Evolutionary conservation across 2,797 vertebrate genomes (phyloP), one percentile per base, ranked within the genome.

Genomic region (Bryconaethiops microstoma): DNA sequence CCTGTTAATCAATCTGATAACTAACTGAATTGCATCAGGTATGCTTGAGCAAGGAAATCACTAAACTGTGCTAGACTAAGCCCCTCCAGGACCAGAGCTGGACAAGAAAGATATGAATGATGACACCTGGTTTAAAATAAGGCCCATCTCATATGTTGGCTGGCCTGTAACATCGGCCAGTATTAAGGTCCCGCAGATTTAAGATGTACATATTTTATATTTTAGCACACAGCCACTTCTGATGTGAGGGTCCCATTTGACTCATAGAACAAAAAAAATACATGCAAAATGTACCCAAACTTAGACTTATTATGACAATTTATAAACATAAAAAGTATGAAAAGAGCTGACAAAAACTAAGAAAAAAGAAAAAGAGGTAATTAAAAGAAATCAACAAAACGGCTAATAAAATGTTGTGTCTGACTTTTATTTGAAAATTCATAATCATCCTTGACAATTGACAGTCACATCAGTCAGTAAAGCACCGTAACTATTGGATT

Each of bases 51-150:
- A 29, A 3, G 3, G 3, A 29, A 29, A 29, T 29, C 29, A n/a
- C n/a, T n/a, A n/a, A 29, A 29, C 29, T 29, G 29, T 29, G 29
- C 29, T 29, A 29, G 29, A 29, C 29, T 29, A 1, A 29, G 29
- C 1, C 29, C 29, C 29, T 29, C 29, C 29, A 29, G 29, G 29
- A 29, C 29, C 29, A 3, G 29, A 29, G 29, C 29, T 29, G 9
- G 12, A 62, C 23, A 10, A 21, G 4, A 8, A 23, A 7, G 55
- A 79, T 76, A 73, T 50, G 76, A 74, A 40, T 42, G 48, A 63
- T 65, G 48, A 73, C 50, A 78, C 23, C n/a, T 77, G 29, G 9
- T 78, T 67, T 64, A 73, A 68, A 16, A 13, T 9, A 62, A 25
- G 60, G 23, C 60, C 60, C 29, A 29, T 29, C 29, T 29, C 60